Evolutionary conservation across 2,113 vertebrate genomes (phyloP), one percentile per base, ranked within the genome.

Genomic region (Uria aalge): DNA sequence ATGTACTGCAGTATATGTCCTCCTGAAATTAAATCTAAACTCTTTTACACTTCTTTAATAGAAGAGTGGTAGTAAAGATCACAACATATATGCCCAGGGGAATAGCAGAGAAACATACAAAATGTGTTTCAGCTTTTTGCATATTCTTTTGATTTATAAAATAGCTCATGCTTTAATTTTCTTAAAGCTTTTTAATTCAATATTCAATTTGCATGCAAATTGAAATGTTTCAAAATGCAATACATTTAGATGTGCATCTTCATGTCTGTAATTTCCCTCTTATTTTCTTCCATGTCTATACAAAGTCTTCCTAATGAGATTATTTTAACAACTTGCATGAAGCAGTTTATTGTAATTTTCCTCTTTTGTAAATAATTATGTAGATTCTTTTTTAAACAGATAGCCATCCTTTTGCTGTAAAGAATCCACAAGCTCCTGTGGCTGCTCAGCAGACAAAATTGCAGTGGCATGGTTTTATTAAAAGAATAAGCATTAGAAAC

Each of bases 141-240:
- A 27, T 55, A 60, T 86, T 73, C 11, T 81, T 52, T 59, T 91
- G 36, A 88, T 91, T 78, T 90, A 86, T 77, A 78, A 80, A 90
- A 94, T 45, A 66, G 15, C 21, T 78, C 64, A 66, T 0, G 0
- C 15, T 84, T 94, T 73, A 91, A 92, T 91, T 95, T 95, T 84
- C 40, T 90, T 73, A 60, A 55, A 60, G 27, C 34, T 78, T 95
- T 94, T 84, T 82, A 62, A 95, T 96, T 97, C 68, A 92, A 91
- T 87, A 88, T 95, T 96, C 62, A 92, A 94, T 97, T 94, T 97
- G 72, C 81, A 95, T 90, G 41, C 59, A 96, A 97, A 97, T 90
- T 67, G 40, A 92, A 90, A 57, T 81, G 69, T 76, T 93, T 95
- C 21, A 71, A 95, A 91, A 66, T 62, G 13, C 50, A 76, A 60